phyloP scores from a whole-genome alignment of 2,888 invertebrate species.

The Drosophila tripunctata region DNA sequence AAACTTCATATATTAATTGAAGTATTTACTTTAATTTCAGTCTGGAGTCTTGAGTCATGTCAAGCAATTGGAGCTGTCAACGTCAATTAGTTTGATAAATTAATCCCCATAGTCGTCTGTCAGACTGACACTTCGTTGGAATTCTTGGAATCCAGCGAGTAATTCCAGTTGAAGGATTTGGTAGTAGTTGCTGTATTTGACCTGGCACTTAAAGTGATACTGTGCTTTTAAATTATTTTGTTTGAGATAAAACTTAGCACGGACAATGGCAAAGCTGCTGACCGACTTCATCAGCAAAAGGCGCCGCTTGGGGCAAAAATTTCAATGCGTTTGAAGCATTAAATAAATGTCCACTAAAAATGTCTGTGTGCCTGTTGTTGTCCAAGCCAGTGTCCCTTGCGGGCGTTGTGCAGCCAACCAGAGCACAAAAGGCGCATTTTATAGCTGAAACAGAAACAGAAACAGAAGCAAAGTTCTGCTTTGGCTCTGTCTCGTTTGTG shows the following conservation, averaged over 20 bases:
- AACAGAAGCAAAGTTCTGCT: slow-evolving; percentile 7
- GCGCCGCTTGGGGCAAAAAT: slow-evolving; percentile 61
- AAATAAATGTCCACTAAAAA: slow-evolving; percentile 78
- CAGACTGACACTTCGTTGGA: neutral
- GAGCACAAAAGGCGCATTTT: slow-evolving; percentile 56
- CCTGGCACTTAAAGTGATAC: slow-evolving; percentile 20
- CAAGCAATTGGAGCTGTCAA: slow-evolving; percentile 44
- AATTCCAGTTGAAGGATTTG: slow-evolving; percentile 27
- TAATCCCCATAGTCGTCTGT: slow-evolving; percentile 21
- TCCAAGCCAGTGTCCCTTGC: slow-evolving; percentile 55
- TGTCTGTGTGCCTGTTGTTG: slow-evolving; percentile 55
- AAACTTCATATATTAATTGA: slow-evolving; percentile 1
- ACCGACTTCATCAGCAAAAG: slow-evolving; percentile 74
- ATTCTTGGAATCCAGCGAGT: slow-evolving; percentile 11
- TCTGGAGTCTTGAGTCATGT: slow-evolving; percentile 32
- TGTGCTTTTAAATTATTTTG: slow-evolving; percentile 45
- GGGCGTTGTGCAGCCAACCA: slow-evolving; percentile 61
- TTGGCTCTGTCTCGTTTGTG: neutral
- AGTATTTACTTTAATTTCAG: slow-evolving; percentile 31
- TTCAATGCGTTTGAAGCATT: slow-evolving; percentile 78
- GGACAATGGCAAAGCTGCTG: slow-evolving; percentile 36
- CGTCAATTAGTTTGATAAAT: slow-evolving; percentile 34
- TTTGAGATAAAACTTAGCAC: slow-evolving; percentile 16
- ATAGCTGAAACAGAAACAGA: no score
- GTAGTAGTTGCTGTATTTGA: slow-evolving; percentile 3